Conservation (phyloP, 1,140 invertebrate genomes). For the Cepaea nemoralis region DNA sequence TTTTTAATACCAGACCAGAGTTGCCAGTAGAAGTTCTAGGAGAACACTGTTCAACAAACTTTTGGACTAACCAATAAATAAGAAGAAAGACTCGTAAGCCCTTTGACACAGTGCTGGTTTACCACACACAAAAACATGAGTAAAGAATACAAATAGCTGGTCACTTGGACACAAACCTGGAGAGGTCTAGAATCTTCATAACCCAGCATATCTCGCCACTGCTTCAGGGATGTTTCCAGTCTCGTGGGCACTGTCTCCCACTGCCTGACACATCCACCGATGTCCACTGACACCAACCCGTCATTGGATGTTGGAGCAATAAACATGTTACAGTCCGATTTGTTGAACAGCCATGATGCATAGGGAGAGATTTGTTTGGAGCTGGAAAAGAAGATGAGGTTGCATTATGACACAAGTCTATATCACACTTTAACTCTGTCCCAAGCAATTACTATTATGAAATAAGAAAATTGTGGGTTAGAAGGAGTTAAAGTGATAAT, state of each 20-base stretch:
- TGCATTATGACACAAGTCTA: not conserved
- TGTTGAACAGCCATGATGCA: slow-evolving; percentile 63
- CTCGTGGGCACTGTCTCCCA: slow-evolving; percentile 76
- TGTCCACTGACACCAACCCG: slow-evolving; percentile 77
- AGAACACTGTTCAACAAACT: too few species aligned
- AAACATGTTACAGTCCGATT: slow-evolving; percentile 64
- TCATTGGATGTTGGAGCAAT: slow-evolving; percentile 72
- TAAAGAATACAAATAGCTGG: not conserved
- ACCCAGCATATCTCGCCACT: slow-evolving; percentile 74
- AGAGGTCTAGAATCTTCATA: slow-evolving; percentile 61
- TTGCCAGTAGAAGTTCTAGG: too few species aligned
- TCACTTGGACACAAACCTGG: slow-evolving; percentile 53
- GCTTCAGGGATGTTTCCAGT: slow-evolving; percentile 73
- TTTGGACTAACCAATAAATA: too few species aligned
- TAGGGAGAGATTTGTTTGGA: slow-evolving; percentile 59
- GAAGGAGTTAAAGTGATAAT: too few species aligned
- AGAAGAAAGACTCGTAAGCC: too few species aligned
- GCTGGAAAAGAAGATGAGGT: slow-evolving; percentile 30
- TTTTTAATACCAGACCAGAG: too few species aligned
- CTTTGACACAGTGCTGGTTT: too few species aligned
- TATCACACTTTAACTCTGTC: too few species aligned
- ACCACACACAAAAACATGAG: too few species aligned
- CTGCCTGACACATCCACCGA: slow-evolving; percentile 75
- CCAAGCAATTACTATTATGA: too few species aligned
- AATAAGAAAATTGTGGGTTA: too few species aligned